Percentiles rank a stretch among this genome's conserved stretches.
Evolutionary conservation across 2,888 invertebrate genomes (phyloP).

Genomic region (Metopia argyrocephala): DNA sequence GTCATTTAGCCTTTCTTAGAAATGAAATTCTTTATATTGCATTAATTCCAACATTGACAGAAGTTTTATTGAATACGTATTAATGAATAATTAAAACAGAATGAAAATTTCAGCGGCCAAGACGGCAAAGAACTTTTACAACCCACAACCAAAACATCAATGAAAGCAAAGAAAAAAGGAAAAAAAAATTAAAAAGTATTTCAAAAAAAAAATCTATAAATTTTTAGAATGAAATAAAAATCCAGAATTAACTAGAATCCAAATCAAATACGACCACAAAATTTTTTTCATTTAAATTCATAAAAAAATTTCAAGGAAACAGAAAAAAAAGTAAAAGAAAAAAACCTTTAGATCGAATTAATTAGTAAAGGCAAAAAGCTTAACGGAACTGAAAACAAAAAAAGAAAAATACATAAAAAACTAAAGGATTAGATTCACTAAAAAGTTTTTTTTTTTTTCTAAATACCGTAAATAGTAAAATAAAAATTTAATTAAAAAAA

Average conservation of each 20-base stretch:
- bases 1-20: neutral
- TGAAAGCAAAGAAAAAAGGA: neutral
- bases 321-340: neutral
- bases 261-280: conserved; percentile 43
- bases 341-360: neutral
- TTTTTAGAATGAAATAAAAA: neutral
- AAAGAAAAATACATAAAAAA: neutral
- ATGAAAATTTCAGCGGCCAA: conserved; percentile 2
- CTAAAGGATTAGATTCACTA: too few species aligned
- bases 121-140: neutral
- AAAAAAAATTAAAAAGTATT: neutral
- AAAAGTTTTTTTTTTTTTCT: too few species aligned
- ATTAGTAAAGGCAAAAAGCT: neutral
- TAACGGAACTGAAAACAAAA: neutral
- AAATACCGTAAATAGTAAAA: too few species aligned
- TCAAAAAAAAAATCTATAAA: neutral
- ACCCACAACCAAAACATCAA: neutral
- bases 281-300: conserved; percentile 39
- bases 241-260: neutral
- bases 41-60: neutral
- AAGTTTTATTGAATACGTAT: conserved; percentile 1
- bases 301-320: neutral
- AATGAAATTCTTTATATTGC: too few species aligned
- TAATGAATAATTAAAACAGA: conserved; percentile 35
- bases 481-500: too few species aligned